Evolutionary conservation across 53 echinoderm and acorn worm genomes (phyloP), one percentile per base, ranked within the genome.

Genomic region (Echinometra lucunter): DNA sequence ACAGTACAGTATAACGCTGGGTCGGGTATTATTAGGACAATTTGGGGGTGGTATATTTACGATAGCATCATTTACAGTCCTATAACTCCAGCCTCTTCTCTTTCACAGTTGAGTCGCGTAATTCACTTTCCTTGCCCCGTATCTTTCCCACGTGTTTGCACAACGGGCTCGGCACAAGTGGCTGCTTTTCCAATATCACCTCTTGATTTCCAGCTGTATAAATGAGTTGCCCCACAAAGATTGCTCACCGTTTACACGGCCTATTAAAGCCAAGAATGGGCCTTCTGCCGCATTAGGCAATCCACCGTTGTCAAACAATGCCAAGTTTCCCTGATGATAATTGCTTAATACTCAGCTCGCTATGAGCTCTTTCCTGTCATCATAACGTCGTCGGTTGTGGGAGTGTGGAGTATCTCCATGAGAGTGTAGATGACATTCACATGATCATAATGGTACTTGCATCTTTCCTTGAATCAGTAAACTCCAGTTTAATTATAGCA

Each of bases 201-300:
- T 72, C 35, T 72, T 9, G 72, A 72, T 32, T 32, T 72, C 72
- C 72, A 78, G 38, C 78, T 78, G 78, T 19, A 18, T 42, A 78
- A 78, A 42, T 23, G 78, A 38, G 78, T 42, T 18, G 78, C 13
- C 23, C 38, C 19, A 78, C 78, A 78, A 78, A 69, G 69, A 69
- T 69, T 69, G 32, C 18, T 42, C 78, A 78, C 69, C 19, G 40
- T 78, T 42, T 42, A 35, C 40, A 78, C 19, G 19, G 38, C 16
- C 19, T 78, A 78, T 78, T 78, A 78, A n/a, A 78, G 38, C 78
- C 78, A 78, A 40, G 40, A 78, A 78, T 40, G 78, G 42, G 78
- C 6, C 35, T 78, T 78, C 78, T 78, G 78, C 78, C 19, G 42
- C 40, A 78, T 78, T 78, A 78, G 21, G 44, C 78, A 38, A 78